Evolutionary conservation across 2,888 invertebrate genomes (phyloP).

Genomic region (Drosophila seclusa): DNA sequence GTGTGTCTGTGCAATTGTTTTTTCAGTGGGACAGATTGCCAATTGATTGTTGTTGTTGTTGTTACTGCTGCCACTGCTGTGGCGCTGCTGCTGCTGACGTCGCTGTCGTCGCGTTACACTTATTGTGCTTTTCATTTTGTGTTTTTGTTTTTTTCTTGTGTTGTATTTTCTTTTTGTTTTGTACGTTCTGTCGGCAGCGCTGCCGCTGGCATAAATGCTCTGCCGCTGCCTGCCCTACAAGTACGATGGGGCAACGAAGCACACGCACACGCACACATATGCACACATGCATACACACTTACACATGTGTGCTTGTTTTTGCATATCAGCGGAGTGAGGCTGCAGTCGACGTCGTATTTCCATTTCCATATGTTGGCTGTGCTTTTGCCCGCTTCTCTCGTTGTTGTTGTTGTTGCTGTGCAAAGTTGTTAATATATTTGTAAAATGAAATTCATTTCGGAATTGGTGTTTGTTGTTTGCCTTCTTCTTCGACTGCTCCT

Average conservation of each 20-base stretch:
- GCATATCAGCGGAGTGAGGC: slow-evolving; percentile 61
- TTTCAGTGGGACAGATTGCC: slow-evolving; percentile 79
- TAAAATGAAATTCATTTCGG: slow-evolving; percentile 81
- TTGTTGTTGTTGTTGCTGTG: slow-evolving; percentile 51
- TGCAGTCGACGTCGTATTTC: slow-evolving; percentile 62
- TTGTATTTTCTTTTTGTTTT: slow-evolving; percentile 37
- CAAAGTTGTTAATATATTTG: slow-evolving; percentile 82
- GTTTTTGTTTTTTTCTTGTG: slow-evolving; percentile 30
- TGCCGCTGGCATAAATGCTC: slow-evolving; percentile 71
- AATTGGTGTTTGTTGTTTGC: slow-evolving; percentile 70
- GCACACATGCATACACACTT: background rate
- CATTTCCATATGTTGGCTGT: slow-evolving; percentile 80
- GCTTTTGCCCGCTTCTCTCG: slow-evolving; percentile 48
- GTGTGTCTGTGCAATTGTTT: slow-evolving; percentile 69
- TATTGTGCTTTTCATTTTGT: slow-evolving; percentile 68
- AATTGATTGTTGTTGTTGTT: slow-evolving; percentile 72
- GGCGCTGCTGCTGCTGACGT: slow-evolving; percentile 39
- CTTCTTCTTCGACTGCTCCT: background rate
- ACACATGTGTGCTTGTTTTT: slow-evolving; percentile 29
- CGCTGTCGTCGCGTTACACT: slow-evolving; percentile 63
- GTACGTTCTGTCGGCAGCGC: slow-evolving; percentile 62
- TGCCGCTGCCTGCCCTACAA: slow-evolving; percentile 69
- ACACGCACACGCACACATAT: slow-evolving; percentile 20
- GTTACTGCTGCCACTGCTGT: slow-evolving; percentile 29
- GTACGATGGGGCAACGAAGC: slow-evolving; percentile 63